Conservation (phyloP, 2,113 vertebrate species). For the Sinocyclocheilus maitianheensis region DNA sequence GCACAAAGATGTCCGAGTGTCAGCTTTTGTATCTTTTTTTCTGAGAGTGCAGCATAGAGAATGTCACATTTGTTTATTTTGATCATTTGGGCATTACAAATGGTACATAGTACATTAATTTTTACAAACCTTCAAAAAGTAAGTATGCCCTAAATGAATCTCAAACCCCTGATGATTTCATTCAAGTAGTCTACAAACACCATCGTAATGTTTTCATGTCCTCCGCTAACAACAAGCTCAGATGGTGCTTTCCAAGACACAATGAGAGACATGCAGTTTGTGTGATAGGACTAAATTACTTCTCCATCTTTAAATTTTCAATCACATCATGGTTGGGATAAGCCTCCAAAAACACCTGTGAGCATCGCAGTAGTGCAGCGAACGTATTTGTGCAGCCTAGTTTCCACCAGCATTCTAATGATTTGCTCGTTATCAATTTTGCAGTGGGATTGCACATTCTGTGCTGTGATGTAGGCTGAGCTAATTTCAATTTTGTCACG, state of each 20-base stretch:
- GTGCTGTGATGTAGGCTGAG: slow-evolving; percentile 63
- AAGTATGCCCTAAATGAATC: not conserved
- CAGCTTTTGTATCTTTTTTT: too few relatives aligned
- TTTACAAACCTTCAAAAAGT: not conserved
- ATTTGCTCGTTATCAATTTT: slow-evolving; percentile 63
- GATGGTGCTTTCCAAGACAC: not conserved
- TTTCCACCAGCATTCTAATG: slow-evolving; percentile 56
- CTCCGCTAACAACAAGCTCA: slow-evolving; percentile 4
- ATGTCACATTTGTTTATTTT: not conserved
- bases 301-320: slow-evolving; percentile 21
- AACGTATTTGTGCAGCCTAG: slow-evolving; percentile 59
- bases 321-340: slow-evolving; percentile 14
- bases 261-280: not conserved
- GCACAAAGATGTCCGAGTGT: too few relatives aligned
- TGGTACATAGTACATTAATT: not conserved
- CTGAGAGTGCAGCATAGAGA: too few relatives aligned
- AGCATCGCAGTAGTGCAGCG: slow-evolving; percentile 59
- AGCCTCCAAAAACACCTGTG: slow-evolving; percentile 31
- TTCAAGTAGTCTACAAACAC: not conserved
- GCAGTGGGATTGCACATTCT: slow-evolving; percentile 63
- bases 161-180: not conserved
- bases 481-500: slow-evolving; percentile 72
- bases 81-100: not conserved
- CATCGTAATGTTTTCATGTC: not conserved
- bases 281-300: slow-evolving; percentile 10